phyloP scores from a whole-genome alignment of 1,140 invertebrate genomes.

The Polyergus mexicanus region DNA sequence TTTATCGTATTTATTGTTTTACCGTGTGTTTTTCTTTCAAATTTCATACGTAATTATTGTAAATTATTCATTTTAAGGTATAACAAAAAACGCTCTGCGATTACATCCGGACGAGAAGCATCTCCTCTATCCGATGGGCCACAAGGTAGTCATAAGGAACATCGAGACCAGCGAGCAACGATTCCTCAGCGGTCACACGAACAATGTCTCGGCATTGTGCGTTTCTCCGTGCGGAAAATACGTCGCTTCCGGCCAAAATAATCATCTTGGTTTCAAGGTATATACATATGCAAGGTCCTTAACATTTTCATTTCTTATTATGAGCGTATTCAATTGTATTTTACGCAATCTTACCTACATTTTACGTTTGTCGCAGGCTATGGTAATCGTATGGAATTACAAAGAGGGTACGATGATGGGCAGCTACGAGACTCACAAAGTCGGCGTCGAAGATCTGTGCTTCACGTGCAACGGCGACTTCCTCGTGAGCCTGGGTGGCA shows the following conservation, averaged over 20 bases:
- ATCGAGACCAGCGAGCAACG: constrained; percentile 90
- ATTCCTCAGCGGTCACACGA: constrained; percentile 94
- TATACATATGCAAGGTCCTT: constrained; percentile 2
- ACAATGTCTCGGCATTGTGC: constrained; percentile 93
- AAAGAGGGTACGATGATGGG: constrained; percentile 88
- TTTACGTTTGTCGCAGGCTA: constrained; percentile 87
- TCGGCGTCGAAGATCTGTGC: constrained; percentile 92
- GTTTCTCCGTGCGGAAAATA: constrained; percentile 93
- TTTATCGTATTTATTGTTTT: not conserved
- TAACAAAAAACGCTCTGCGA: constrained; percentile 90
- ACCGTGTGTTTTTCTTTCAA: not conserved
- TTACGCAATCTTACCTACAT: not conserved
- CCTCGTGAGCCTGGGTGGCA: constrained; percentile 94
- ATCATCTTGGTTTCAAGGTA: constrained; percentile 96
- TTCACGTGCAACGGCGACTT: constrained; percentile 94
- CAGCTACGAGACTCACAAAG: constrained; percentile 94
- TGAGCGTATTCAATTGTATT: constrained; percentile 1
- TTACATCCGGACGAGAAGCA: constrained; percentile 93
- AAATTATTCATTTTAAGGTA: constrained; percentile 86
- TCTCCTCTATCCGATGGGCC: constrained; percentile 94
- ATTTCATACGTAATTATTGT: not conserved
- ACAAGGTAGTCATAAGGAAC: constrained; percentile 93
- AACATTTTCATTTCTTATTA: not conserved
- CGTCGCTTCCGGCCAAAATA: constrained; percentile 95
- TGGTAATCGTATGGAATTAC: constrained; percentile 96